A percentile compares a stretch with the other conserved stretches of the same genome.
Conservation (phyloP, 2,113 vertebrate genomes). For the Phasianus colchicus region DNA sequence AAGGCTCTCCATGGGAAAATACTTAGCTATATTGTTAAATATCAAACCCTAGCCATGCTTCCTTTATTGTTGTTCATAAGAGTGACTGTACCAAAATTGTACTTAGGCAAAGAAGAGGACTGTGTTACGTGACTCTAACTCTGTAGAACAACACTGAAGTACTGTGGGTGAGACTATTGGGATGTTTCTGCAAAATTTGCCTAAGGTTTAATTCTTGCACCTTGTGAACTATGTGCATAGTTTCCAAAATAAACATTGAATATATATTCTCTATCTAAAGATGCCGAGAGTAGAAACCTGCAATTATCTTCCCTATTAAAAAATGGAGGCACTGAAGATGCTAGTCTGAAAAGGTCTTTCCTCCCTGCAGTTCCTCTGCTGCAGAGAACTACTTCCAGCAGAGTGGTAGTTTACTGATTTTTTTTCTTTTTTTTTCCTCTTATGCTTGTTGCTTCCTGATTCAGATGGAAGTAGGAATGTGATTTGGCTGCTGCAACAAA, state of each 20-base stretch:
- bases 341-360: not conserved
- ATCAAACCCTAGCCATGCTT: not conserved
- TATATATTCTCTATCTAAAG: not conserved
- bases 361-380: not conserved
- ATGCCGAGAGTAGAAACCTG: not conserved
- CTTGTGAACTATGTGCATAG: not conserved
- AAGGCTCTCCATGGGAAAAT: not conserved
- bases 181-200: not conserved
- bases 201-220: not conserved
- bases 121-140: fast-evolving
- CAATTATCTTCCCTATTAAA: not conserved
- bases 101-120: not conserved
- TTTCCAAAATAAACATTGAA: not conserved
- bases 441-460: not conserved
- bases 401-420: not conserved
- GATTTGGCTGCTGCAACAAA: not conserved
- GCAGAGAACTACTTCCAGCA: not conserved
- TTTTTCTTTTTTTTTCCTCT: too few relatives aligned
- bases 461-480: not conserved
- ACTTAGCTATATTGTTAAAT: not conserved
- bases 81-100: not conserved
- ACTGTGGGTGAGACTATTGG: fast-evolving
- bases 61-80: not conserved
- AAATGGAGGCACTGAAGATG: not conserved
- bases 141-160: not conserved